These are phyloP conservation scores for Molorchus minor DNA, from an alignment of 2,888 invertebrate species.

Conservation along the genomic window DNA sequence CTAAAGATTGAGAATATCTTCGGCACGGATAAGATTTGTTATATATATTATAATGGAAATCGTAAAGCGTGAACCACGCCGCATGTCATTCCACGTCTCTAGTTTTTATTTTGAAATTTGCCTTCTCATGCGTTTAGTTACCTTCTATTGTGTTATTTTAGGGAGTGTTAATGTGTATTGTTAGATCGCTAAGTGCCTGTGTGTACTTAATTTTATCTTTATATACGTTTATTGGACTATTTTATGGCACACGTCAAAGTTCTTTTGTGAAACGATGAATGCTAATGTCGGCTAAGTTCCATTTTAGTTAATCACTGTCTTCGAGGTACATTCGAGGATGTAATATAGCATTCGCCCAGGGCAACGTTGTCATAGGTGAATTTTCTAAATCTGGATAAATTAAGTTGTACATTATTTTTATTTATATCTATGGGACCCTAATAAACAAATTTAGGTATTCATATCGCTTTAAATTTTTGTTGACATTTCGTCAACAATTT, in stretches of 20 bases:
- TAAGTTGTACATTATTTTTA: too few relatives aligned
- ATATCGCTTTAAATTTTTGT: too few relatives aligned
- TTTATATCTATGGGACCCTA: too few relatives aligned
- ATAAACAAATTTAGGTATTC: too few relatives aligned
- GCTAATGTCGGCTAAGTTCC: slow-evolving; percentile 8
- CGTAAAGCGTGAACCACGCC: slow-evolving; percentile 56
- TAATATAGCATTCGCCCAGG: slow-evolving; percentile 2
- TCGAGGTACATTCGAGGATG: slow-evolving; percentile 1
- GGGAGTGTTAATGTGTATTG: slow-evolving; percentile 40
- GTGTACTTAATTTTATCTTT: slow-evolving; percentile 23
- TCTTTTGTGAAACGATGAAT: slow-evolving; percentile 13
- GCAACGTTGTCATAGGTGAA: too few relatives aligned
- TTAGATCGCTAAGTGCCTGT: slow-evolving; percentile 25
- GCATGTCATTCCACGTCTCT: slow-evolving; percentile 56
- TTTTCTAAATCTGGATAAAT: too few relatives aligned
- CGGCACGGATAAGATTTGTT: slow-evolving; percentile 36
- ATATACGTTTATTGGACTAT: slow-evolving; percentile 19
- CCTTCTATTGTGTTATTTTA: slow-evolving; percentile 44
- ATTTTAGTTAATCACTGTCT: slow-evolving; percentile 19
- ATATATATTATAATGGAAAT: slow-evolving; percentile 55
- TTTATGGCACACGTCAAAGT: slow-evolving; percentile 25
- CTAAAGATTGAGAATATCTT: slow-evolving; percentile 25
- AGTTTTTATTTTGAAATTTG: slow-evolving; percentile 56
- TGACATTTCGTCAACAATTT: too few relatives aligned
- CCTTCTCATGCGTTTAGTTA: slow-evolving; percentile 54